phyloP scores from a whole-genome alignment of 2,888 invertebrate genomes.

The Tuta absoluta region DNA sequence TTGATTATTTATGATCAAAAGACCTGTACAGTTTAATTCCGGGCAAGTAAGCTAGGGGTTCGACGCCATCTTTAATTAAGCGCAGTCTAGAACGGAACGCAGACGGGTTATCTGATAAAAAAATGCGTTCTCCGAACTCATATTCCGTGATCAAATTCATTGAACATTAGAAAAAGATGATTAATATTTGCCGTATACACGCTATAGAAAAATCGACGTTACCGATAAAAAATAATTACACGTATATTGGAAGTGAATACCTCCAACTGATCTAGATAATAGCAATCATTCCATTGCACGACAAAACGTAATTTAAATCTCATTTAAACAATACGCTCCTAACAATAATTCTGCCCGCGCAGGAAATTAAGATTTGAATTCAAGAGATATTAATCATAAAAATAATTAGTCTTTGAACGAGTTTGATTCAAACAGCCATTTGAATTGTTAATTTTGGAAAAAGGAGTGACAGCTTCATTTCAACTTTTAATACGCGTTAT shows the following conservation, averaged over 20 bases:
- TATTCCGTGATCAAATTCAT: not conserved
- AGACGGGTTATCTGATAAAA: too few relatives aligned
- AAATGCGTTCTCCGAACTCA: not conserved
- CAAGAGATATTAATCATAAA: constrained; percentile 57
- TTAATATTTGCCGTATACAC: not conserved
- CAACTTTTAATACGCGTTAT: constrained; percentile 53
- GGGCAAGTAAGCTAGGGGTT: too few relatives aligned
- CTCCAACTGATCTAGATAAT: constrained; percentile 47
- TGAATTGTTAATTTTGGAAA: constrained; percentile 50
- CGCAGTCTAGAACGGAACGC: too few relatives aligned
- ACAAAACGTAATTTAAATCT: constrained; percentile 64
- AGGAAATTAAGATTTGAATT: constrained; percentile 64
- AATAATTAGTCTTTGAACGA: constrained; percentile 60
- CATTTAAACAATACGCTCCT: constrained; percentile 50
- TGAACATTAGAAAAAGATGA: not conserved
- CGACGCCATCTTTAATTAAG: too few relatives aligned
- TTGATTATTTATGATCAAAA: too few relatives aligned
- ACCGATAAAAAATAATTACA: constrained; percentile 2
- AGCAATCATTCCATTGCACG: constrained; percentile 55
- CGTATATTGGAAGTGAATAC: not conserved
- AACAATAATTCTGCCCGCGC: constrained; percentile 45
- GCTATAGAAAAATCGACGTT: not conserved
- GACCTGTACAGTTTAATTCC: too few relatives aligned
- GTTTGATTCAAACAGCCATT: constrained; percentile 52
- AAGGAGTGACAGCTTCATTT: constrained; percentile 48